Base-by-base conservation (phyloP, 2,113 vertebrate species). In the Spermophilus dauricus region DNA sequence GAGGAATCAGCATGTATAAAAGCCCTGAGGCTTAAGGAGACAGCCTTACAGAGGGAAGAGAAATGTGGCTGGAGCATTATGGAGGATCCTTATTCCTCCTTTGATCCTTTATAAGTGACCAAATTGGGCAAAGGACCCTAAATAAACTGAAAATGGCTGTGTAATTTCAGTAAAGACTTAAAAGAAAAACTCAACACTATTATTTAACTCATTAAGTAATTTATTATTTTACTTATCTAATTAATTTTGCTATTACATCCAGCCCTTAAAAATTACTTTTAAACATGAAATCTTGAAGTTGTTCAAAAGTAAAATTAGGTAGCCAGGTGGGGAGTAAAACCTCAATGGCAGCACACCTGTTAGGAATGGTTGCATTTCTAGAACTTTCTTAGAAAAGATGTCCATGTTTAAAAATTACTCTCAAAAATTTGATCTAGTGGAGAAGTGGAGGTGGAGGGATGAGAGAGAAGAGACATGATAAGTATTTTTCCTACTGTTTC, bases 251-350 rank as follows among this genome's bases (percentile, higher is more conserved):
- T 73, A 2, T 85, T 88, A 91, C 4, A 30, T 63, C n/a, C 12
- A 94, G 56, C 24, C 48, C 24, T 93, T 61, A 76, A 95, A 82
- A 77, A 65, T 81, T 77, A 76, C 32, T 94, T 94, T 82, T 53
- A 61, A 89, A 22, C 42, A 78, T 20, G 56, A 93, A 91, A 77
- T 56, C 24, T 69, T 53, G 3, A 91, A 53, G 20, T 89, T 91
- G 53, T 80, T 73, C 11, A 56, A 70, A 82, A 84, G 39, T 51
- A 73, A 80, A 89, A 67, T 76, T 22, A 87, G 7, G 85, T 78
- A 24, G 51, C 51, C 75, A 2, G 18, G 61, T 1, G 28, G 67
- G 58, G 82, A 70, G 34, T 39, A 26, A 53, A 78, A 34, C n/a
- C 65, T 88, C 56, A 51, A 11, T 37, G 26, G 13, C 75, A 42